Evolutionary conservation across 2,113 vertebrate genomes (phyloP).

Genomic region (Solea senegalensis): DNA sequence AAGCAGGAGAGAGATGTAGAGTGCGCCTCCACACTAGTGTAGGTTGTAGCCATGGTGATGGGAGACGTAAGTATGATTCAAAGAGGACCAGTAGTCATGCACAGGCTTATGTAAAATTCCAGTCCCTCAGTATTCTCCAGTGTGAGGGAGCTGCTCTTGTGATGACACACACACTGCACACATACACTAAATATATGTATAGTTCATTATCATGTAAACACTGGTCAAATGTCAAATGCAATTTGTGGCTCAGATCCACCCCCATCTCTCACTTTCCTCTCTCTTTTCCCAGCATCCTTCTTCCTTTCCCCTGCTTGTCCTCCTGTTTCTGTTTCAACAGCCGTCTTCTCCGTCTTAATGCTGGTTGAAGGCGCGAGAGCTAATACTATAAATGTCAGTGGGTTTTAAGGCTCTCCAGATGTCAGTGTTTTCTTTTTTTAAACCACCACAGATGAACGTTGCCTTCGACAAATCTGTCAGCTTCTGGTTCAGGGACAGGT

Average conservation of each 20-base stretch:
- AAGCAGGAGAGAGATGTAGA: slow-evolving; percentile 57
- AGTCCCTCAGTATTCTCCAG: slow-evolving; percentile 35
- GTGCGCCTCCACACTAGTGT: slow-evolving; percentile 72
- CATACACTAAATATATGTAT: not conserved
- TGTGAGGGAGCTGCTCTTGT: slow-evolving; percentile 30
- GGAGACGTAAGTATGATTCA: slow-evolving; percentile 71
- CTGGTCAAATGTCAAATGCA: slow-evolving; percentile 57
- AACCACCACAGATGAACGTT: slow-evolving; percentile 30
- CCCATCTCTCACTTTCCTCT: slow-evolving; percentile 1
- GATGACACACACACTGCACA: slow-evolving; percentile 7
- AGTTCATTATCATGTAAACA: slow-evolving; percentile 43
- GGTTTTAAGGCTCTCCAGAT: slow-evolving; percentile 67
- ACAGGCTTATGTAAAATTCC: slow-evolving; percentile 76
- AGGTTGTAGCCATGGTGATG: slow-evolving; percentile 79
- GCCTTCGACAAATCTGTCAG: slow-evolving; percentile 43
- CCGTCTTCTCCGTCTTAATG: slow-evolving; percentile 46
- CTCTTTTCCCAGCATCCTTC: not conserved
- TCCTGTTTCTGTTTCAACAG: slow-evolving; percentile 5
- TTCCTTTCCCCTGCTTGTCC: not conserved
- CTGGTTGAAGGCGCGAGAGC: slow-evolving; percentile 56
- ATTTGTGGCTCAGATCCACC: slow-evolving; percentile 13
- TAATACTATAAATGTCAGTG: slow-evolving; percentile 61
- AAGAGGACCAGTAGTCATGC: slow-evolving; percentile 67
- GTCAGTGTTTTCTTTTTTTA: slow-evolving; percentile 27
- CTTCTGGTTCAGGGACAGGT: slow-evolving; percentile 31